Percentiles rank a stretch among this genome's conserved stretches.
Evolutionary conservation across 2,113 vertebrate genomes (phyloP).

Genomic region (Siniperca chuatsi): DNA sequence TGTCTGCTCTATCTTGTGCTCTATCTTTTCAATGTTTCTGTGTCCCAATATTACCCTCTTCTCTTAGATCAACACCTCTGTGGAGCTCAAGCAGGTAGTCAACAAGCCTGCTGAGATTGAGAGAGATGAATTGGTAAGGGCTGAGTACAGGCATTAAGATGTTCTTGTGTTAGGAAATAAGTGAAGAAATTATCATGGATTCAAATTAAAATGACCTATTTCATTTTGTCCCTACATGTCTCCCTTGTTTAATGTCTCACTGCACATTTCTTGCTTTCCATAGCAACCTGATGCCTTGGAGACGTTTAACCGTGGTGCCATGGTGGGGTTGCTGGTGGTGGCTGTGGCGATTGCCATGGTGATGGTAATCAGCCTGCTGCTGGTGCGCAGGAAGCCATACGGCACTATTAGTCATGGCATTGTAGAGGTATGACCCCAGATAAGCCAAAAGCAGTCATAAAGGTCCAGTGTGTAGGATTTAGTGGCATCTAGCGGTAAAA

Average conservation of each 20-base stretch:
- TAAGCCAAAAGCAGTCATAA: not conserved
- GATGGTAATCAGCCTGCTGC: conserved; percentile 89
- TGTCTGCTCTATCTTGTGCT: not conserved
- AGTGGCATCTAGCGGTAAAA: no score
- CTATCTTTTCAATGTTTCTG: not conserved
- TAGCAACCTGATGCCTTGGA: conserved; percentile 89
- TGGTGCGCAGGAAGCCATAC: conserved; percentile 89
- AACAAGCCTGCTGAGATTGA: conserved; percentile 91
- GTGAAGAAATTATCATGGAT: not conserved
- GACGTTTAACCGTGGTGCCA: conserved; percentile 89
- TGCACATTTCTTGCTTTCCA: conserved; percentile 2
- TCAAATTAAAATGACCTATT: not conserved
- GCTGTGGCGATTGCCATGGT: conserved; percentile 90
- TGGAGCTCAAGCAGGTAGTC: conserved; percentile 87
- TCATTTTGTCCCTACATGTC: not conserved
- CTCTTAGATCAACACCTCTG: conserved; percentile 86
- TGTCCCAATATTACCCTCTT: not conserved
- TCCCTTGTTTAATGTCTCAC: not conserved
- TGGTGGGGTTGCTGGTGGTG: conserved; percentile 92
- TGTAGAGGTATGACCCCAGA: conserved; percentile 84
- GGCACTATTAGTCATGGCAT: conserved; percentile 91
- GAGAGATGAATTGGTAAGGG: conserved; percentile 86
- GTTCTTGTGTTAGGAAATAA: not conserved
- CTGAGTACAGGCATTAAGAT: not conserved
- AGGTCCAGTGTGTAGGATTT: no score